A percentile compares a stretch with the other conserved stretches of the same genome.
These are phyloP conservation scores for Idaea aversata DNA, from an alignment of 2,888 invertebrate genomes.

Conservation along the genomic window DNA sequence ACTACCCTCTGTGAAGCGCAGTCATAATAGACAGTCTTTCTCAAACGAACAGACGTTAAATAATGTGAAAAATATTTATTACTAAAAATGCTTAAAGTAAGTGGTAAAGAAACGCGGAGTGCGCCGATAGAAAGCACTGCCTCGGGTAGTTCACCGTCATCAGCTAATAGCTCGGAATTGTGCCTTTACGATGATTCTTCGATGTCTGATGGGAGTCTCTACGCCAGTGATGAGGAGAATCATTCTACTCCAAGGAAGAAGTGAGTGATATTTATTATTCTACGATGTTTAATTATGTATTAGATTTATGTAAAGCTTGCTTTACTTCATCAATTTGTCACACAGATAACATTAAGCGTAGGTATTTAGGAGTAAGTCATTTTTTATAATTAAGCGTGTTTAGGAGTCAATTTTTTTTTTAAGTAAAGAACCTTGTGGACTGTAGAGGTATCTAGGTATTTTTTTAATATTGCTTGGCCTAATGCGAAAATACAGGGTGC, in stretches of 20 bases:
- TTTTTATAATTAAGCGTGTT: too few species aligned
- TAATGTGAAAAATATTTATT: neutral
- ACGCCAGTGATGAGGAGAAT: constrained; percentile 92
- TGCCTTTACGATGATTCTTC: constrained; percentile 84
- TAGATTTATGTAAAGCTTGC: neutral
- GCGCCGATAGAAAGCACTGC: neutral
- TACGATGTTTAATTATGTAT: neutral
- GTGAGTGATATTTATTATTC: constrained; percentile 55
- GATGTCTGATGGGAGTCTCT: constrained; percentile 83
- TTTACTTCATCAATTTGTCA: too few species aligned
- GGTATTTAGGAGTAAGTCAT: too few species aligned
- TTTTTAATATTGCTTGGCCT: too few species aligned
- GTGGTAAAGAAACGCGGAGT: neutral
- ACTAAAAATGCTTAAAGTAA: neutral
- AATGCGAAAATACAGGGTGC: too few species aligned
- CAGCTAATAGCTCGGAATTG: constrained; percentile 83
- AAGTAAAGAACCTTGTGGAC: too few species aligned
- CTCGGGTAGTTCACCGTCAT: constrained; percentile 59
- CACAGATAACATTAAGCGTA: too few species aligned
- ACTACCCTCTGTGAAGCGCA: neutral
- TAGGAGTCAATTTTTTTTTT: too few species aligned
- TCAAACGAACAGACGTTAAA: neutral
- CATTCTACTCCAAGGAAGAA: constrained; percentile 83
- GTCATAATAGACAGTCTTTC: neutral
- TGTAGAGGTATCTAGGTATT: too few species aligned